A percentile compares a stretch with the other conserved stretches of the same genome.
These are phyloP conservation scores for Aurelia aurita DNA, from an alignment of 30 jellyfish, hydroid and myxozoan genomes.

Conservation along the genomic window DNA sequence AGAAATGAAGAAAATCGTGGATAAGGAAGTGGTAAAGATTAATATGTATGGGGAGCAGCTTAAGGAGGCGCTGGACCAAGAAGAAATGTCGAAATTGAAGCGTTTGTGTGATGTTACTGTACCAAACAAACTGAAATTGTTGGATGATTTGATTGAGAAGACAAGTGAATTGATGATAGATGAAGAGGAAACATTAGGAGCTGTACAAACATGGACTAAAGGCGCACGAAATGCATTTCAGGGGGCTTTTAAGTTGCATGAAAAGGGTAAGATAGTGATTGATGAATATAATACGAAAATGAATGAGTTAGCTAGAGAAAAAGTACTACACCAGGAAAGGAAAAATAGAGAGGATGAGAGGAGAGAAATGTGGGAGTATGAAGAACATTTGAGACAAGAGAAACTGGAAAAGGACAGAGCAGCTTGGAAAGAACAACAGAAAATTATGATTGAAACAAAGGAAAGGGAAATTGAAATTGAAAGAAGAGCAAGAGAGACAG, in stretches of 20 bases:
- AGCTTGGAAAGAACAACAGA: constrained; percentile 52
- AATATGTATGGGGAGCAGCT: no score
- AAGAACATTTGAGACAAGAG: constrained; percentile 4
- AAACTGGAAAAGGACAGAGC: constrained; percentile 46
- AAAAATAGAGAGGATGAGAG: no score
- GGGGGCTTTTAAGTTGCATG: no score
- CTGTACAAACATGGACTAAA: constrained; percentile 18
- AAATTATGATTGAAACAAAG: constrained; percentile 41
- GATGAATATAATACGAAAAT: no score
- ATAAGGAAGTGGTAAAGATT: no score
- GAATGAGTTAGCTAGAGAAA: no score
- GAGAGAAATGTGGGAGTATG: constrained; percentile 18
- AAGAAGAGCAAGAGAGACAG: constrained; percentile 7
- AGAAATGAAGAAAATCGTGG: no score
- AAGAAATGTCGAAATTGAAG: no score
- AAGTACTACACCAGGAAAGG: no score
- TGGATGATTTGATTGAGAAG: constrained; percentile 30
- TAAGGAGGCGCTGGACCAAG: no score
- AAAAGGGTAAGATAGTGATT: no score
- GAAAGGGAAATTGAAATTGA: constrained; percentile 52
- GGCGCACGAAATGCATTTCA: constrained; percentile 8
- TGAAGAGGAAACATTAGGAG: constrained; percentile 27
- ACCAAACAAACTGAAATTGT: constrained; percentile 25
- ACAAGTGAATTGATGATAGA: constrained; percentile 43
- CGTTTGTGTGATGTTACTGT: no score